Conservation (phyloP, 2,113 vertebrate genomes). For the Chloebia gouldiae region DNA sequence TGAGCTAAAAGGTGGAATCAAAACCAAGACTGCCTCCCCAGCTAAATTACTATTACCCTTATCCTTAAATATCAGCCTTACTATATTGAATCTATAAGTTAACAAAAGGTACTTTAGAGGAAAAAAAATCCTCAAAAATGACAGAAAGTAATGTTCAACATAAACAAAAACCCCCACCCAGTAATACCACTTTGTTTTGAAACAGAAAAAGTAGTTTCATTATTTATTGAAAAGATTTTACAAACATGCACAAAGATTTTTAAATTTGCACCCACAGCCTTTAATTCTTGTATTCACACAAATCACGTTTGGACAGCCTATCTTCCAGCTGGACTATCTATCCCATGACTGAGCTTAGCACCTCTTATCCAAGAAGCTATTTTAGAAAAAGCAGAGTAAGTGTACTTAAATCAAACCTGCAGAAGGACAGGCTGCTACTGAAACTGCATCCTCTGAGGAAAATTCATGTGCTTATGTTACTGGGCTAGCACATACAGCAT, state of each 20-base stretch:
- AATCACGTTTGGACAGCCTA: background rate
- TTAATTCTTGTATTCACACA: background rate
- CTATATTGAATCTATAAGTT: background rate
- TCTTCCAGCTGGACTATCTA: background rate
- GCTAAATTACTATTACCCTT: background rate
- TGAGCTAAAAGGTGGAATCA: constrained; percentile 6
- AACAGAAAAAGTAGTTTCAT: background rate
- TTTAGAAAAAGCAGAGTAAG: constrained; percentile 11
- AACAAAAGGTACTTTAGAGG: background rate
- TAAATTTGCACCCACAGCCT: background rate
- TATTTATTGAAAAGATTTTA: background rate
- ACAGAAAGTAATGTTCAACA: background rate
- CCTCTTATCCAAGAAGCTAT: background rate
- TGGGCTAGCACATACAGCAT: background rate
- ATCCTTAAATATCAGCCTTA: background rate
- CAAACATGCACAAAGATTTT: background rate
- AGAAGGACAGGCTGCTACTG: background rate
- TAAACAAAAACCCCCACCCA: background rate
- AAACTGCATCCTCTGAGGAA: background rate
- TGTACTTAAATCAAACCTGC: background rate
- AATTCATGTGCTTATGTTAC: background rate
- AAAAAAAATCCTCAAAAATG: background rate
- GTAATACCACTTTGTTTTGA: background rate
- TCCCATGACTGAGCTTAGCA: constrained; percentile 28
- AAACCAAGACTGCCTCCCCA: background rate